These are phyloP conservation scores for Andrena fulva DNA, from an alignment of 2,888 invertebrate genomes.

Conservation along the genomic window DNA sequence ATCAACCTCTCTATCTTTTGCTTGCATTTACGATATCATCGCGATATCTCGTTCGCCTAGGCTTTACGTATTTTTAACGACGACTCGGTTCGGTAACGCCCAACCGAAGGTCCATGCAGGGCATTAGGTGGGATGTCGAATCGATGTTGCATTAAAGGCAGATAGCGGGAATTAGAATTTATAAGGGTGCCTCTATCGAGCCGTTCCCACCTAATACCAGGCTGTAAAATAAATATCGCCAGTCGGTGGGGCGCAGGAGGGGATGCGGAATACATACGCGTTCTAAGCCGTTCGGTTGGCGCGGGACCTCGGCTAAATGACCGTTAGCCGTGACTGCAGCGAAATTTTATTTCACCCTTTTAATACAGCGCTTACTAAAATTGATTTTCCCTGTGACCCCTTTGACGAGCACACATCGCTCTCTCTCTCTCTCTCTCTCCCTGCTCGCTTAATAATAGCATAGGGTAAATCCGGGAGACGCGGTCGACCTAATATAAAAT, in stretches of 20 bases:
- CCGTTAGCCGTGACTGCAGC: constrained; percentile 16
- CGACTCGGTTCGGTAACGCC: neutral
- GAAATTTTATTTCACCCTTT: constrained; percentile 50
- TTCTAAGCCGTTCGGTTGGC: neutral
- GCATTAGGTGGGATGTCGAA: neutral
- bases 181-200: constrained; percentile 15
- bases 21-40: neutral
- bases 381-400: constrained; percentile 53
- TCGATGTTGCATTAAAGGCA: constrained; percentile 17
- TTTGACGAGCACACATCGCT: constrained; percentile 50
- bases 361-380: constrained; percentile 45
- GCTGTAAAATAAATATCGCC: constrained; percentile 35
- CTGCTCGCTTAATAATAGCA: constrained; percentile 65
- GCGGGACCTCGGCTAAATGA: constrained; percentile 3
- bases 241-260: constrained; percentile 7
- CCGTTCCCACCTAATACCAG: neutral
- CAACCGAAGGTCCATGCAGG: neutral
- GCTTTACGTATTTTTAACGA: neutral
- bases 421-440: constrained; percentile 1
- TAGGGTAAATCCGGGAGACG: too few species aligned
- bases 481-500: too few species aligned
- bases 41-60: neutral
- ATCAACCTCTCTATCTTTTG: neutral
- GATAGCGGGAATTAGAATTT: constrained; percentile 32
- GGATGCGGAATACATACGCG: constrained; percentile 15